Evolutionary conservation across 2,888 invertebrate genomes (phyloP).

Genomic region (Parelbella ahira): DNA sequence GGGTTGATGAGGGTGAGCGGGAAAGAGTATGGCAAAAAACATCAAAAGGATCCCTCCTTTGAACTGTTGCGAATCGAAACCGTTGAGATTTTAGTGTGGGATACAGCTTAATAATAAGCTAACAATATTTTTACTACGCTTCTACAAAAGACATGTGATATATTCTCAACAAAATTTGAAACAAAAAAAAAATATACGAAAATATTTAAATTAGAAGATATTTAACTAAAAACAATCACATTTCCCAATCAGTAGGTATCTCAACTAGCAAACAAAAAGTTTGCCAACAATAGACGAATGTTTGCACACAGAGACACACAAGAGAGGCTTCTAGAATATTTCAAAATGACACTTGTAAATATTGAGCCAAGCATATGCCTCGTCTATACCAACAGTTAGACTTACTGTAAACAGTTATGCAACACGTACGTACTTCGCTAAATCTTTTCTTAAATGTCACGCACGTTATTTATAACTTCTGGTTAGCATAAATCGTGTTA

Average conservation of each 20-base stretch:
- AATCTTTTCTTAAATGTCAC: slow-evolving; percentile 16
- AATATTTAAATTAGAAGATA: too few species aligned
- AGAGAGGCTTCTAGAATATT: too few species aligned
- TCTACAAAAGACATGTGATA: too few species aligned
- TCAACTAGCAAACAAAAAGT: too few species aligned
- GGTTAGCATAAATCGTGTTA: slow-evolving; percentile 1
- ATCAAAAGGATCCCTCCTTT: slow-evolving; percentile 40
- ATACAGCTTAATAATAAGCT: too few species aligned
- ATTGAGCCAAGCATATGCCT: slow-evolving; percentile 11
- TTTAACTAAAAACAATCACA: too few species aligned
- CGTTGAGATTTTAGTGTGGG: not conserved
- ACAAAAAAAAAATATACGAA: too few species aligned
- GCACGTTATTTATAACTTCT: slow-evolving; percentile 10
- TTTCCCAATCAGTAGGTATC: too few species aligned
- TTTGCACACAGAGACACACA: too few species aligned
- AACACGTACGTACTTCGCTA: slow-evolving; percentile 3
- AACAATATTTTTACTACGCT: too few species aligned
- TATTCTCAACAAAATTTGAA: too few species aligned
- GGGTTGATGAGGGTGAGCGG: slow-evolving; percentile 41
- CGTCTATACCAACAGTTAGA: slow-evolving; percentile 1
- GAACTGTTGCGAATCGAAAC: slow-evolving; percentile 27
- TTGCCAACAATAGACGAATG: too few species aligned
- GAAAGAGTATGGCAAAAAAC: slow-evolving; percentile 53
- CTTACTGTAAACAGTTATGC: slow-evolving; percentile 9
- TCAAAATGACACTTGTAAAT: slow-evolving; percentile 17